These are phyloP conservation scores for Cabera pusaria DNA, from an alignment of 2,888 invertebrate species.

Conservation along the genomic window DNA sequence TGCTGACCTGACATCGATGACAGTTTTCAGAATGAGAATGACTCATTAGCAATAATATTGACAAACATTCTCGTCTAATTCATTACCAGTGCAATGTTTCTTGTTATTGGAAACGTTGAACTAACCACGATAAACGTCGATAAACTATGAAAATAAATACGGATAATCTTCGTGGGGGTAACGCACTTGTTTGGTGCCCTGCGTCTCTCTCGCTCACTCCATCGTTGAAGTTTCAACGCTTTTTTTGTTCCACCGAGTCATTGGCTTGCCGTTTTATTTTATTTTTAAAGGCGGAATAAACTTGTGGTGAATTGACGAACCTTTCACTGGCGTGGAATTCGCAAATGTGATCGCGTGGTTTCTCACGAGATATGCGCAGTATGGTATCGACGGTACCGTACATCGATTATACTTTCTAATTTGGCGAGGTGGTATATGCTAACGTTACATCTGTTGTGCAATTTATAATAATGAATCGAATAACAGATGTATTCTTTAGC, in stretches of 20 bases:
- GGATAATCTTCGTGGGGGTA: slow-evolving; percentile 78
- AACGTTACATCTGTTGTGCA: slow-evolving; percentile 1
- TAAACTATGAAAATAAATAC: slow-evolving; percentile 68
- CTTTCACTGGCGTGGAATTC: slow-evolving; percentile 58
- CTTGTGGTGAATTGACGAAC: slow-evolving; percentile 58
- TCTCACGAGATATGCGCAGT: slow-evolving; percentile 15
- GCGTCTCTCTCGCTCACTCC: slow-evolving; percentile 60
- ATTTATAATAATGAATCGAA: too few species aligned
- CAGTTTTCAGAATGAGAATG: too few species aligned
- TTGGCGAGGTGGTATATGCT: slow-evolving; percentile 4
- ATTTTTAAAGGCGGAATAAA: slow-evolving; percentile 63
- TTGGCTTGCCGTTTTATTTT: slow-evolving; percentile 66
- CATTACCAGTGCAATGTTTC: slow-evolving; percentile 36
- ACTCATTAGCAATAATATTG: too few species aligned
- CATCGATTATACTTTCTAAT: slow-evolving; percentile 24
- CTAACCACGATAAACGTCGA: slow-evolving; percentile 48
- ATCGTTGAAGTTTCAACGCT: slow-evolving; percentile 41
- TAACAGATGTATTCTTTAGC: too few species aligned
- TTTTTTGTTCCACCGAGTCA: slow-evolving; percentile 69
- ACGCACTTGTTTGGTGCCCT: slow-evolving; percentile 74
- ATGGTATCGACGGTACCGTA: slow-evolving; percentile 12
- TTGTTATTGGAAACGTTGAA: slow-evolving; percentile 30
- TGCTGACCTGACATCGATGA: too few species aligned
- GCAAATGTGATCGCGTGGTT: slow-evolving; percentile 25
- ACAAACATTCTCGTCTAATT: slow-evolving; percentile 33